Evolutionary conservation across 1,140 invertebrate genomes (phyloP).

Genomic region (Ceratoteleas bidentatus): DNA sequence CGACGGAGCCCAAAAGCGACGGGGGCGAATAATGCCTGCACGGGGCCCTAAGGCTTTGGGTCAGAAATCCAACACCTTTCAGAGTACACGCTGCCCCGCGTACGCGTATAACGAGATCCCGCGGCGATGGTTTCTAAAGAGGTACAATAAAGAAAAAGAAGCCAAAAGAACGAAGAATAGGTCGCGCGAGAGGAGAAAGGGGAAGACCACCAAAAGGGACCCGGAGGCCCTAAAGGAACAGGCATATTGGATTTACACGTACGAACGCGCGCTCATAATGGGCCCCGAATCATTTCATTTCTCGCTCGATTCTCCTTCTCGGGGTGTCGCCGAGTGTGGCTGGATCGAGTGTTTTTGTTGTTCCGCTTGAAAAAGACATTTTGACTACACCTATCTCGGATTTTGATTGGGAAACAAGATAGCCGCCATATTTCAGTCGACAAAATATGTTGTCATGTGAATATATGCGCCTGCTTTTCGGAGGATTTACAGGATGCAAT

Average conservation of each 20-base stretch:
- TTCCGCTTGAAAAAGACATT: slow-evolving; percentile 47
- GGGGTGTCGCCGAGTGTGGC: slow-evolving; percentile 41
- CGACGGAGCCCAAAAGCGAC: slow-evolving; percentile 22
- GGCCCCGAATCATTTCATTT: slow-evolving; percentile 67
- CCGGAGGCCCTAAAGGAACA: slow-evolving; percentile 54
- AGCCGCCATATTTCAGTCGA: slow-evolving; percentile 52
- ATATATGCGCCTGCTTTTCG: slow-evolving; percentile 9
- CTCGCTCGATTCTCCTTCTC: slow-evolving; percentile 44
- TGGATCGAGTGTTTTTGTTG: slow-evolving; percentile 30
- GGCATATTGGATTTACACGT: slow-evolving; percentile 78
- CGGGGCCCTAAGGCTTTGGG: slow-evolving; percentile 66
- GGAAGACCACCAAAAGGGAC: slow-evolving; percentile 35
- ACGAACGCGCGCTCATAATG: slow-evolving; percentile 76
- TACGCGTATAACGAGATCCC: slow-evolving; percentile 74
- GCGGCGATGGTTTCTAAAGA: slow-evolving; percentile 71
- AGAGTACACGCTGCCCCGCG: slow-evolving; percentile 57
- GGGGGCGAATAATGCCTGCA: slow-evolving; percentile 33
- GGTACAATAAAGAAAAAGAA: slow-evolving; percentile 65
- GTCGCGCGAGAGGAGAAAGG: slow-evolving; percentile 30
- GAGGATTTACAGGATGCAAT: slow-evolving; percentile 48
- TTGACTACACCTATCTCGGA: slow-evolving; percentile 32
- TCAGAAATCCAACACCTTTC: slow-evolving; percentile 76
- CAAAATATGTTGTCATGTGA: slow-evolving; percentile 39
- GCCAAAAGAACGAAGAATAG: slow-evolving; percentile 48
- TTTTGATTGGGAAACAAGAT: slow-evolving; percentile 50